Evolutionary conservation across 2,113 vertebrate species (phyloP).

Genomic region (Esox niger): DNA sequence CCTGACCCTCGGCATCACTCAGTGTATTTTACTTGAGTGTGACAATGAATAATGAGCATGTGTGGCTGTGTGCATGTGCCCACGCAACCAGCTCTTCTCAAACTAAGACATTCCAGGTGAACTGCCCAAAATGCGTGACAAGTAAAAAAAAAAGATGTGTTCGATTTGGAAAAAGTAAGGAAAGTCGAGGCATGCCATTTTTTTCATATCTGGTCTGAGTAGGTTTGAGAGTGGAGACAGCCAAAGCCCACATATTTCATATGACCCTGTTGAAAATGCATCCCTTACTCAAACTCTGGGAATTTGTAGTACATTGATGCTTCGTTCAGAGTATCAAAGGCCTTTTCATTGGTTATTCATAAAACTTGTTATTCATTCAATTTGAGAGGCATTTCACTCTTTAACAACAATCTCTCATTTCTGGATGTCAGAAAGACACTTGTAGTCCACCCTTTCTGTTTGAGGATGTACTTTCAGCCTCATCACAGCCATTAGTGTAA

Average conservation of each 20-base stretch:
- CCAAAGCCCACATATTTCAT: neutral
- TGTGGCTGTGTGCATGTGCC: slow-evolving; percentile 11
- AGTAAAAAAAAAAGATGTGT: neutral
- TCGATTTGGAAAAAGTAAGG: too few species aligned
- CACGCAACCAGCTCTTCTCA: neutral
- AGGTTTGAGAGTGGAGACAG: neutral
- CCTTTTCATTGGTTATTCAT: neutral
- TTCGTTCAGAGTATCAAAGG: neutral
- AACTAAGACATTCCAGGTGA: slow-evolving; percentile 5
- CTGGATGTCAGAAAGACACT: slow-evolving; percentile 15
- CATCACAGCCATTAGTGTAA: slow-evolving; percentile 32
- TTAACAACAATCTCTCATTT: slow-evolving; percentile 3
- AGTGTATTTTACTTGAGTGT: slow-evolving; percentile 35
- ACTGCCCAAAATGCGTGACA: neutral
- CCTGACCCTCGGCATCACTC: slow-evolving; percentile 22
- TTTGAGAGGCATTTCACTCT: neutral
- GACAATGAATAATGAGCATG: slow-evolving; percentile 62
- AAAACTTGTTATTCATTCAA: too few species aligned
- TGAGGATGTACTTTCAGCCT: neutral
- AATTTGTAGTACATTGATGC: neutral
- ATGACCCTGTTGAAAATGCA: neutral
- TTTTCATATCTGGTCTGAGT: too few species aligned
- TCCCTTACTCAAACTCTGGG: too few species aligned
- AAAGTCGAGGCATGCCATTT: neutral
- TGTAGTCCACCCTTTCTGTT: slow-evolving; percentile 12